phyloP scores from a whole-genome alignment of 2,113 vertebrate species.

The Corythaeola cristata region DNA sequence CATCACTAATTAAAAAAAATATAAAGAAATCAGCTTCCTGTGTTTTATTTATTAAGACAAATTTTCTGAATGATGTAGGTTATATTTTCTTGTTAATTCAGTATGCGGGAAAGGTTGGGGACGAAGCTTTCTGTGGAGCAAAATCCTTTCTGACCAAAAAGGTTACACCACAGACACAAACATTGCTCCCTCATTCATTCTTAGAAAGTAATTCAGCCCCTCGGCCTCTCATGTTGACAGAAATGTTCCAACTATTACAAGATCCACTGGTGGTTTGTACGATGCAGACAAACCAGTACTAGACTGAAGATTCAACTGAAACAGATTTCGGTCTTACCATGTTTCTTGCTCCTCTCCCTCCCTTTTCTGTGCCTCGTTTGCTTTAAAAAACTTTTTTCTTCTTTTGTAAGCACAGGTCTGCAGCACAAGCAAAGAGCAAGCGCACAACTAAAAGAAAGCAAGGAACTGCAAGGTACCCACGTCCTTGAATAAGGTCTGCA shows the following conservation, averaged over 20 bases:
- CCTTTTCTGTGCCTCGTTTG: neutral
- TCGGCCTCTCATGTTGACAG: neutral
- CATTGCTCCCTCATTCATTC: rapidly evolving
- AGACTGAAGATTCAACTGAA: neutral
- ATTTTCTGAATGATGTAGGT: neutral
- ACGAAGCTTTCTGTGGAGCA: neutral
- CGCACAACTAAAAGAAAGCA: neutral
- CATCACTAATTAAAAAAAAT: neutral
- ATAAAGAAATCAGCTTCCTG: neutral
- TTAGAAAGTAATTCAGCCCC: neutral
- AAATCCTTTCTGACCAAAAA: neutral
- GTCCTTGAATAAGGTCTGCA: neutral
- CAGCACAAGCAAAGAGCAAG: neutral
- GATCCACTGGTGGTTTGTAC: neutral
- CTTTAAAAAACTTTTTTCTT: neutral
- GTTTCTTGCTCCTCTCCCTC: neutral
- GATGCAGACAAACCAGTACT: neutral
- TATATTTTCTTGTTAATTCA: neutral
- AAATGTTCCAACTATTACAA: neutral
- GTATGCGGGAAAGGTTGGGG: neutral
- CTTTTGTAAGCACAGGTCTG: neutral
- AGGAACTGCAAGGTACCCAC: neutral
- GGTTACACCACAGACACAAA: neutral
- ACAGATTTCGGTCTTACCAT: neutral
- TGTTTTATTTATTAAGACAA: neutral